Evolutionary conservation across 2,797 vertebrate species (phyloP).

Genomic region (Ptychobarbus kaznakovi): DNA sequence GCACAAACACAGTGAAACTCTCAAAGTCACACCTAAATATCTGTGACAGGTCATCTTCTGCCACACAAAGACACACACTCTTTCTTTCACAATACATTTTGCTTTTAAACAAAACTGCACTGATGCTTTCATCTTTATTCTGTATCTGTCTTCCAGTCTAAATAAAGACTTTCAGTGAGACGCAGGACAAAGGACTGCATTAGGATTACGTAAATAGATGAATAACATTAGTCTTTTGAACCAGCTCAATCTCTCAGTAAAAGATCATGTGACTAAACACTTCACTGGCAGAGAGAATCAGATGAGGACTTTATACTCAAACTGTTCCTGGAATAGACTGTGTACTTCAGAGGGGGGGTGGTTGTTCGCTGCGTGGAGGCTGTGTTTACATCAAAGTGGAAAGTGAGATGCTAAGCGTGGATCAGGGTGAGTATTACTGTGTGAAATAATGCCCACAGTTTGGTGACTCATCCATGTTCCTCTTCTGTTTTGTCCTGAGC

Average conservation of each 20-base stretch:
- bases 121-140: neutral
- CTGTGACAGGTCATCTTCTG: neutral
- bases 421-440: constrained; percentile 8
- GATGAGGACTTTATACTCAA: neutral
- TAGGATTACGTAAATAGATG: constrained; percentile 6
- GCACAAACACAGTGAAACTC: neutral
- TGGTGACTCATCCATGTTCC: constrained; percentile 9
- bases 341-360: neutral
- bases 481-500: neutral
- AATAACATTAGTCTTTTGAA: constrained; percentile 23
- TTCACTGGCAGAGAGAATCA: constrained; percentile 4
- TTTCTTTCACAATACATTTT: neutral
- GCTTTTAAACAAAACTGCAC: neutral
- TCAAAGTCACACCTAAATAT: neutral
- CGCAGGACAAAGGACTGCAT: neutral
- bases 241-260: constrained; percentile 1
- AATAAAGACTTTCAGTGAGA: neutral
- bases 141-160: neutral
- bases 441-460: constrained; percentile 20
- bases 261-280: constrained; percentile 15
- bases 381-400: constrained; percentile 6
- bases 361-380: neutral
- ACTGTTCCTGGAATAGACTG: neutral
- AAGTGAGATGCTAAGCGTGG: neutral
- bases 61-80: neutral